Percentiles rank a stretch among this genome's conserved stretches.
Evolutionary conservation across 2,888 invertebrate species (phyloP).

Genomic region (Orthosia gracilis): DNA sequence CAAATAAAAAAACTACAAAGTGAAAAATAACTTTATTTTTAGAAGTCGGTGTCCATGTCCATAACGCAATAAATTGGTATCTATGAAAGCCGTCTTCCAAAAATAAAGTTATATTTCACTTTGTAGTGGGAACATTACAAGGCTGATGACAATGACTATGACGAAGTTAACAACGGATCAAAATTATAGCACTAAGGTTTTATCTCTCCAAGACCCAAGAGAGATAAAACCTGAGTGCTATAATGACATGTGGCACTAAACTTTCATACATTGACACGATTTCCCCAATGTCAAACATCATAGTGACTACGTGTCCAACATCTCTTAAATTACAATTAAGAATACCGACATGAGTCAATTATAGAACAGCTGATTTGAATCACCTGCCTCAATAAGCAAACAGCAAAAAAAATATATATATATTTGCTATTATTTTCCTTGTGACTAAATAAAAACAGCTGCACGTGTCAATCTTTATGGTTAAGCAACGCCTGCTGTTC

Average conservation of each 20-base stretch:
- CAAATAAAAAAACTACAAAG: no score
- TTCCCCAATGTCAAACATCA: conserved; percentile 47
- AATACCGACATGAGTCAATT: conserved; percentile 60
- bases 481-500: background rate
- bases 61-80: no score
- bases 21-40: no score
- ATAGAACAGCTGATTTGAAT: conserved; percentile 56
- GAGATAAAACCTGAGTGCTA: no score
- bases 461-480: background rate
- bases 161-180: no score
- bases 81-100: no score
- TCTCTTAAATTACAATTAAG: conserved; percentile 59
- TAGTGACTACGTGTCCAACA: conserved; percentile 35
- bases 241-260: background rate
- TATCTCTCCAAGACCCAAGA: no score
- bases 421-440: conserved; percentile 3
- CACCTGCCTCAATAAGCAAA: conserved; percentile 47
- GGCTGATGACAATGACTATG: no score
- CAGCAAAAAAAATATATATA: conserved; percentile 16
- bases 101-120: no score
- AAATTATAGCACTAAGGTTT: no score
- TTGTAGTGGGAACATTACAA: no score
- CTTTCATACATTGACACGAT: conserved; percentile 15
- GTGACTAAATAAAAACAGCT: background rate
- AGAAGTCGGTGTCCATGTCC: no score